Base-by-base conservation (phyloP, 2,888 invertebrate genomes). In the Cistogaster globosa region DNA sequence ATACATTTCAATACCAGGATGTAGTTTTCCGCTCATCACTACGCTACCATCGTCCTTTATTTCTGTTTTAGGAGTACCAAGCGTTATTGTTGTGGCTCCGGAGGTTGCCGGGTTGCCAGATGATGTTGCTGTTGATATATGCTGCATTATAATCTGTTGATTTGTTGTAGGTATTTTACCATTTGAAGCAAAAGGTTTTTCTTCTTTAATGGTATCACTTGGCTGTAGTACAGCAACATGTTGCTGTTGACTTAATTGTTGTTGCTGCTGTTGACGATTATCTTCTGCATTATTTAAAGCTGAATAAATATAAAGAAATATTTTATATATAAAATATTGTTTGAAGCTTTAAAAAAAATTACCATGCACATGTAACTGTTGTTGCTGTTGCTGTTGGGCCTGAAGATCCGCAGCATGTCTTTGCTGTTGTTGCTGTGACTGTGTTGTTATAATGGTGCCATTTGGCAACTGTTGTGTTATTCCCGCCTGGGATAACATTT, bases 1-100 rank as follows among this genome's bases (percentile, higher is more conserved):
- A 96, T 87, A 97, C 95, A 93, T 97, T 96, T 95, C 93, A 58
- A 94, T 93, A 77, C 94, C 94, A 77, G 95, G 92, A 4, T 94
- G 90, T 62, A 91, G 89, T 93, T 92, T 95, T 6, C 87, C 87
- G 58, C 87, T 68, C 57, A 85, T 77, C 3, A 68, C 94, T 45
- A 84, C 86, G 26, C 86, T 86, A 51, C 84, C 87, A 82, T 90
- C 90, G 48, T 91, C 90, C 82, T 91, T 90, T 72, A 89, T 88
- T 87, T 90, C 90, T 14, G 89, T 87, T 81, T 91, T 90, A 20
- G 90, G 88, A 57, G 89, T 87, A 86, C 91, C 90, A 26, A 91
- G 82, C 42, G 90, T 89, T 68, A 91, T 91, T 53, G 91, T 91
- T 58, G 75, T 94, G 93, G 89, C 90, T 87, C 90, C 90, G 6